Evolutionary conservation across 2,113 vertebrate species (phyloP), one percentile per base, ranked within the genome.

Genomic region (Stercorarius parasiticus): DNA sequence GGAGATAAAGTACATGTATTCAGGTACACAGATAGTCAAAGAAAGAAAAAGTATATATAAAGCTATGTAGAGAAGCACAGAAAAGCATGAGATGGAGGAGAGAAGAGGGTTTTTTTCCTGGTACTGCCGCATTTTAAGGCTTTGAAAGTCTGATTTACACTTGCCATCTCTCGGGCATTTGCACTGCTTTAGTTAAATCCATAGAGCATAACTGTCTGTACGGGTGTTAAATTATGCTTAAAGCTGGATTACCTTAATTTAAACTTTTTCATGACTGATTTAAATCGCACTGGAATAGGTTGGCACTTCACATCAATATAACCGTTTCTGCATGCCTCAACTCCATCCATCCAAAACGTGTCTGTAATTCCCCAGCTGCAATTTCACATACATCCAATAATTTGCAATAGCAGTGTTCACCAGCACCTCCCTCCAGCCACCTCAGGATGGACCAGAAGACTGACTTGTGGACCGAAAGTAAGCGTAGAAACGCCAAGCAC

Each of bases 381-480:
- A 47, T 47, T 34, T 26, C 15, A 21, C 2, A 0, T 15, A 30
- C 40, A 49, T 10, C 13, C 76, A 65, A 5, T 0, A 17, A 25
- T 2, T 38, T 34, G 74, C 49, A 76, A 79, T 0, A 59, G 40
- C 27, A 13, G 9, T 43, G 43, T 4, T 34, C 43, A 72, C 26
- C 66, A 90, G 29, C 84, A 91, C 9, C 23, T 70, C n/a, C 45
- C n/a, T 86, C 49, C 80, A 82, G 30, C 22, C 49, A 32, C 22
- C 9, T 4, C 40, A 47, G 27, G 55, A 26, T 34, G 36, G 36
- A 43, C 6, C 4, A 11, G 30, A 29, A 34, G 17, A 65, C 19
- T 15, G 45, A 38, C 42, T 29, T 25, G 25, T 5, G 73, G 64
- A 6, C 49, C 36, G 45, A 18, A 88, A 56, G 29, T 2, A 34